Base-by-base conservation (phyloP, 2,888 invertebrate species). In the Asteroscopus sphinx region DNA sequence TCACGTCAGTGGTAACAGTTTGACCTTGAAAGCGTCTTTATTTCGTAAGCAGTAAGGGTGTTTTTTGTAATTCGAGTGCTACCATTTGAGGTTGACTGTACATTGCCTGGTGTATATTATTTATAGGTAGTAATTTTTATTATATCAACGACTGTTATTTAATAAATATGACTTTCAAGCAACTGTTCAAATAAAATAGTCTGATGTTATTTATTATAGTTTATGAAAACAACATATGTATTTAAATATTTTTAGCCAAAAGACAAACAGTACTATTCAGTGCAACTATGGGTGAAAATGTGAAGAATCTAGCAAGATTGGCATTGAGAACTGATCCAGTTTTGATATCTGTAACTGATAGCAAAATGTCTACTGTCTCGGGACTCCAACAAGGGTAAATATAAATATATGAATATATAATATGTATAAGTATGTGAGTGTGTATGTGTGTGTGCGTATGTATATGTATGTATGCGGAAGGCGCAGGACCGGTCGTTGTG, bases 181-280 rank as follows among this genome's bases (percentile, higher is more conserved):
- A 66, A 11, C 60, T 65, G 47, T 53, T 9, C 12, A 45, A 55
- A 48, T 46, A 46, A 33, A 21, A 5, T 13, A 12, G 33, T 21
- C n/a, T 42, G 9, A 16, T 4, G 16, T n/a, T 7, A 13, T 41
- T n/a, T 7, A 13, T 41, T 7, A n/a, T n/a, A 17, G 11, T 3
- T 1, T 17, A 9, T 1, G 8, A 28, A 11, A 3, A 28, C 28
- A 32, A n/a, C 3, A 9, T n/a, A 49, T 26, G 3, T 35, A 16
- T 26, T n/a, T 51, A 44, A 35, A 28, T 44, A 9, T 77, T 68
- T 49, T 94, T 85, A 98, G 98, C 97, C 90, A 96, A 96, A 45
- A 95, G 99, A 51, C 99, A 99, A 93, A 99, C 99, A 0, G 97
- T 99, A 96, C 88, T 99, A 58, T 99, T 99, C 88, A 99, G 99